phyloP scores from a whole-genome alignment of 2,113 vertebrate species.

The Oryctolagus cuniculus region mOryCun1.1 NC_091432.1:152215001-152215500 shows the following conservation, averaged over 20 bases:
- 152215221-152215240: neutral
- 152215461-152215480: conserved; percentile 51
- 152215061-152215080: conserved; percentile 13
- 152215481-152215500: conserved; percentile 51
- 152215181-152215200: neutral
- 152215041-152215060: neutral
- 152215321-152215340: conserved; percentile 14
- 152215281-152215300: neutral
- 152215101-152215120: conserved; percentile 55
- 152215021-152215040: neutral
- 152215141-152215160: conserved; percentile 47
- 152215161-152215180: conserved; percentile 33
- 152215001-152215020: neutral
- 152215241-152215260: neutral
- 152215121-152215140: neutral
- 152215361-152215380: neutral
- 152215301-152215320: conserved; percentile 50
- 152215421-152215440: neutral
- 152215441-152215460: conserved; percentile 10
- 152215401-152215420: neutral
- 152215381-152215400: neutral
- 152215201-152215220: neutral
- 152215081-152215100: neutral
- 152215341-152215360: neutral
- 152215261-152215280: conserved; percentile 3